phyloP scores from a whole-genome alignment of 2,113 vertebrate species.

The Tympanuchus pallidicinctus region DNA sequence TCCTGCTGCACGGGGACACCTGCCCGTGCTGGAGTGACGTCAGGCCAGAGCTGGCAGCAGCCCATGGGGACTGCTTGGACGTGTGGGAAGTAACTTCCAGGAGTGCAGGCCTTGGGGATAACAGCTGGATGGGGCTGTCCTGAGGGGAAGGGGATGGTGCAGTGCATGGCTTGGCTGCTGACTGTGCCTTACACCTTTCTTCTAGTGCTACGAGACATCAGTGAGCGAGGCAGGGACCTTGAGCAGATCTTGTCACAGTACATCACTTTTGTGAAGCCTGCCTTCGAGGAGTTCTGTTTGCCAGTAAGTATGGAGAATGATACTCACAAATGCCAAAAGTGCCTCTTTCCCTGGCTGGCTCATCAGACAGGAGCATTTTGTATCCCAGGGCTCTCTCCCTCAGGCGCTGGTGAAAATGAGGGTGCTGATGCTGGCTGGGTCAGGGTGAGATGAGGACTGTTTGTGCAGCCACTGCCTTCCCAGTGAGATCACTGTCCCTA shows the following conservation, averaged over 20 bases:
- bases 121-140: accelerated
- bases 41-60: not conserved
- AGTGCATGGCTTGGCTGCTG: not conserved
- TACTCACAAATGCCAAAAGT: accelerated
- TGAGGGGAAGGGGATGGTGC: not conserved
- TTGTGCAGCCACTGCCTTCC: not conserved
- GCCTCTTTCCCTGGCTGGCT: not conserved
- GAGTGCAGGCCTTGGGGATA: not conserved
- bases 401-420: not conserved
- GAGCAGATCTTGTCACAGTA: slow-evolving; percentile 95
- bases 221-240: slow-evolving; percentile 91
- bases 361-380: not conserved
- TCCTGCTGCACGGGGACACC: not conserved
- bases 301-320: slow-evolving; percentile 83
- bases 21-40: not conserved
- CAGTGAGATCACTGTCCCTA: not conserved
- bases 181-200: not conserved
- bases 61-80: not conserved
- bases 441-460: not conserved
- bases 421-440: not conserved
- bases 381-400: not conserved
- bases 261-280: slow-evolving; percentile 97
- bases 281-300: slow-evolving; percentile 98
- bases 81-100: not conserved
- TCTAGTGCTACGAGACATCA: slow-evolving; percentile 94